Evolutionary conservation across 2,888 invertebrate species (phyloP).

Genomic region (Eremobia ochroleuca): DNA sequence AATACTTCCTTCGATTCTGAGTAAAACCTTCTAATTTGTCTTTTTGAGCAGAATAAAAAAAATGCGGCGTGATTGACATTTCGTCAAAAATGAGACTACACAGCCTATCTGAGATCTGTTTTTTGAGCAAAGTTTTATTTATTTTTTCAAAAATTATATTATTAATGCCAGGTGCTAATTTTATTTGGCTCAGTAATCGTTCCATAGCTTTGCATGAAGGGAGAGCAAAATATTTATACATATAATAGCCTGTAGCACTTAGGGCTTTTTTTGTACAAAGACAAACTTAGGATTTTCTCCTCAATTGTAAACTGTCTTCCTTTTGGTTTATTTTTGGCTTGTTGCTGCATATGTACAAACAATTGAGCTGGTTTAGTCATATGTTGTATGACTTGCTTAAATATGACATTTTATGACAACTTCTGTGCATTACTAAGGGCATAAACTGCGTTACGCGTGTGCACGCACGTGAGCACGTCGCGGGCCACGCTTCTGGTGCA

Average conservation of each 20-base stretch:
- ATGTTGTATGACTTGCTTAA: constrained; percentile 7
- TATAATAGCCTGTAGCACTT: background rate
- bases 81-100: constrained; percentile 50
- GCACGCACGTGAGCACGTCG: no score
- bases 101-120: constrained; percentile 5
- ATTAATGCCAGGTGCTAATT: constrained; percentile 27
- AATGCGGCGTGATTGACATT: constrained; percentile 45
- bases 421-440: constrained; percentile 17
- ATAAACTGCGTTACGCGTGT: no score
- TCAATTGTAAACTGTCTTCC: constrained; percentile 17
- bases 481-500: no score
- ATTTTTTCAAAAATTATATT: constrained; percentile 24
- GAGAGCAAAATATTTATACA: constrained; percentile 15
- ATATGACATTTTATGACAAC: constrained; percentile 5
- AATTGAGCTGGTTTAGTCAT: constrained; percentile 21
- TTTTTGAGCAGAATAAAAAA: constrained; percentile 29
- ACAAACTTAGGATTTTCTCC: constrained; percentile 16
- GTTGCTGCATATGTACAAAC: constrained; percentile 34
- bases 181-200: constrained; percentile 5
- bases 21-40: constrained; percentile 25
- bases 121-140: constrained; percentile 15
- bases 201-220: constrained; percentile 18
- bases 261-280: no score
- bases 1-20: constrained; percentile 18
- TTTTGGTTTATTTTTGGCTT: constrained; percentile 17